Evolutionary conservation across 2,888 invertebrate genomes (phyloP).

Genomic region (Stegophylla sp.): DNA sequence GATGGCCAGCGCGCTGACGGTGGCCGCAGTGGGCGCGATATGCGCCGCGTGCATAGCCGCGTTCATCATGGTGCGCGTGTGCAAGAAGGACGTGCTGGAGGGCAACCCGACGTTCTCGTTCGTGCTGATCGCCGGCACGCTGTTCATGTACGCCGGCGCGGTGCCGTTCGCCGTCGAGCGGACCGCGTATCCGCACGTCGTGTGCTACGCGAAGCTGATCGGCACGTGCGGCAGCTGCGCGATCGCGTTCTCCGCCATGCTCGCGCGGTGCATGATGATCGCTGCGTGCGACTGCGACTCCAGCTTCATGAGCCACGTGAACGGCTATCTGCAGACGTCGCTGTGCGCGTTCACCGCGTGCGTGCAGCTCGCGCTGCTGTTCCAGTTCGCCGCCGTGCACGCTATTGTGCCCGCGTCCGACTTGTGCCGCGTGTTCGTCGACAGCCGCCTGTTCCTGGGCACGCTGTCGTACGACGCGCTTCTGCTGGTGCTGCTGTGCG

Average conservation of each 20-base stretch:
- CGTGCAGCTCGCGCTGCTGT: slow-evolving; percentile 64
- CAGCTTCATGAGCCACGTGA: slow-evolving; percentile 74
- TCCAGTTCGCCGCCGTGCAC: slow-evolving; percentile 65
- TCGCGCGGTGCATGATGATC: slow-evolving; percentile 72
- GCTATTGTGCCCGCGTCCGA: slow-evolving; percentile 67
- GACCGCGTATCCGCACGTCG: slow-evolving; percentile 6
- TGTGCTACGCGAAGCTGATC: slow-evolving; percentile 65
- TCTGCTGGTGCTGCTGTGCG: slow-evolving; percentile 69
- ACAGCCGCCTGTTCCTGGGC: slow-evolving; percentile 67
- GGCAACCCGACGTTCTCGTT: slow-evolving; percentile 71
- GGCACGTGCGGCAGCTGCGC: slow-evolving; percentile 69
- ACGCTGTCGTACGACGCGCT: slow-evolving; percentile 72
- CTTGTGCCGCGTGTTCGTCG: slow-evolving; percentile 67
- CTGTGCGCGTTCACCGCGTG: slow-evolving; percentile 71
- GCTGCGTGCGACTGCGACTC: slow-evolving; percentile 73
- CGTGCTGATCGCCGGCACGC: slow-evolving; percentile 65
- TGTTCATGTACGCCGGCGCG: slow-evolving; percentile 65
- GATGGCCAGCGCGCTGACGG: slow-evolving; percentile 67
- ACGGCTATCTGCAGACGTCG: slow-evolving; percentile 71
- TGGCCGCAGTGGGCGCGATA: slow-evolving; percentile 73
- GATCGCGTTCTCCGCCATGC: slow-evolving; percentile 71
- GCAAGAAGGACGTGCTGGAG: slow-evolving; percentile 72
- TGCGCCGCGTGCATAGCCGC: slow-evolving; percentile 72
- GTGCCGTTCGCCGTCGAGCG: slow-evolving; percentile 65
- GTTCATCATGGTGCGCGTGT: slow-evolving; percentile 73